These are phyloP conservation scores for Seriola dumerili DNA, from an alignment of 2,113 vertebrate genomes.

Conservation along the genomic window DNA sequence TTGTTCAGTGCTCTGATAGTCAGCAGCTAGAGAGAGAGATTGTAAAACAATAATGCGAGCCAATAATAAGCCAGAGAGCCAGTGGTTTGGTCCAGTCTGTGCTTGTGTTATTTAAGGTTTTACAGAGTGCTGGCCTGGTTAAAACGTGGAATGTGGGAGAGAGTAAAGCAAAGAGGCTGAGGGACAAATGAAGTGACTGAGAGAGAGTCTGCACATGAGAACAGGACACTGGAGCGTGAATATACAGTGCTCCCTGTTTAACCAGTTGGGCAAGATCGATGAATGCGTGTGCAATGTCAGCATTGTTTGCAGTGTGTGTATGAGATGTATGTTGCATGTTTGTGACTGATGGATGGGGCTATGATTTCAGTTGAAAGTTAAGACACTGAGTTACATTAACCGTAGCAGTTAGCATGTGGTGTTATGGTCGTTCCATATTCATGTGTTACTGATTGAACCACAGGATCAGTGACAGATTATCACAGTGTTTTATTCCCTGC, in stretches of 20 bases:
- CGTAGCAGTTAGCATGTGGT: constrained; percentile 2
- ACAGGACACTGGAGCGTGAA: constrained; percentile 10
- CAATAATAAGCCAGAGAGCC: constrained; percentile 38
- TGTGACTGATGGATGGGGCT: not conserved
- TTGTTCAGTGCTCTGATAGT: not conserved
- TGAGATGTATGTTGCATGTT: not conserved
- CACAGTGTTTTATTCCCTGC: not conserved
- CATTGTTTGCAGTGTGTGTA: constrained; percentile 15
- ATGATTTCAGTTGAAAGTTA: constrained; percentile 19
- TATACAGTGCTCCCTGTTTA: constrained; percentile 45
- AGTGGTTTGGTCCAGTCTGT: constrained; percentile 48
- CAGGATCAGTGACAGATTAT: constrained; percentile 4
- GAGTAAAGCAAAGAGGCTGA: constrained; percentile 15
- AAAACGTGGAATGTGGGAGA: constrained; percentile 54
- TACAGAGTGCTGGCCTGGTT: constrained; percentile 47
- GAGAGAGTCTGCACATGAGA: not conserved
- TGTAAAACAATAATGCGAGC: constrained; percentile 1
- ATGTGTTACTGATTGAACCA: constrained; percentile 44
- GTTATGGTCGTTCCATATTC: constrained; percentile 18
- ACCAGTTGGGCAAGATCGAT: constrained; percentile 49
- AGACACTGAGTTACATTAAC: constrained; percentile 13
- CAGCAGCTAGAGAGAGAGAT: constrained; percentile 19
- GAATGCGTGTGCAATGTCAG: constrained; percentile 20
- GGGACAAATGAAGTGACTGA: constrained; percentile 13
- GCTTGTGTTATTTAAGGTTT: constrained; percentile 59